Base-by-base conservation (phyloP, 2,888 invertebrate species). In the Piscicola geometra region DNA sequence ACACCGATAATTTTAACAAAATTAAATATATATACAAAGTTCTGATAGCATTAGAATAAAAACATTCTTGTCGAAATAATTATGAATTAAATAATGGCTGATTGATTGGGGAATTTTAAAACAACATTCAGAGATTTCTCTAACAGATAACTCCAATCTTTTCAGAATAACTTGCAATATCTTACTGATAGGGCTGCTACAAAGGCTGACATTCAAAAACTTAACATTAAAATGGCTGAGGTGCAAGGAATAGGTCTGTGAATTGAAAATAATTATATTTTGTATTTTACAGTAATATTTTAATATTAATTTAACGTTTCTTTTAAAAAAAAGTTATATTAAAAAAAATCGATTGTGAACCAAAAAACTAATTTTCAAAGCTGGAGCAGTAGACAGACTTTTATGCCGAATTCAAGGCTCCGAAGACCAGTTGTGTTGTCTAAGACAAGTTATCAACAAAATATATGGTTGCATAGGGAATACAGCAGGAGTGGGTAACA, bases 361-460 rank as follows among this genome's bases (percentile, higher is more conserved):
- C 9, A 9, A 9, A 15, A 9, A 21, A 47, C 50, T 15, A 47
- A 9, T 15, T 15, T 66, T 66, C 28, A 1, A 71, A 76, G 76
- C 76, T 30, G 35, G 36, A 15, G 71, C 76, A 3, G 71, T 71
- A 1, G 76, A 76, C 71, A 41, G 76, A 71, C 64, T 76, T 52
- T 35, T 76, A 3, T 76, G 76, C 32, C 30, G 76, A 30, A 76
- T 76, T 28, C 76, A 76, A 41, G 76, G 76, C 21, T 71, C 71
- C 21, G 76, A 76, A 36, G 76, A 76, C 33, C 76, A 76, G 50
- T 25, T 76, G 33, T 76, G 76, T 60, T 76, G 76, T 60, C 35
- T 76, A 25, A 47, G 76, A 3, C 76, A 76, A 30, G 73, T 73
- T 21, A 73, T 73, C 33, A 73, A 73, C 64, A 73, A 73, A 25